Evolutionary conservation across 2,888 invertebrate genomes (phyloP).

Genomic region (Schrankia costaestrigalis): DNA sequence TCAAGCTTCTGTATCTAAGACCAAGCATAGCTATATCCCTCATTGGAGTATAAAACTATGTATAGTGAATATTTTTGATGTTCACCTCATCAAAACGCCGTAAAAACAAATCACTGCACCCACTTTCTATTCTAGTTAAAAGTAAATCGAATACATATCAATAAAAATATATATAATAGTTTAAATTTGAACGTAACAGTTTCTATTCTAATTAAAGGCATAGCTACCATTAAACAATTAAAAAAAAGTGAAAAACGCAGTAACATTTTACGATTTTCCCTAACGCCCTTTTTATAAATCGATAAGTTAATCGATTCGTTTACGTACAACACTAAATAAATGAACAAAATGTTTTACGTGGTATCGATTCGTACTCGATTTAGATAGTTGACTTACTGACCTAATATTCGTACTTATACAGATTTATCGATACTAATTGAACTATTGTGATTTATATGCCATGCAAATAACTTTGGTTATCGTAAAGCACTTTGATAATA

Average conservation of each 20-base stretch:
- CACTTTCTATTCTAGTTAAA: conserved; percentile 4
- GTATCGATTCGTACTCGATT: conserved; percentile 34
- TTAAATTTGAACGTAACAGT: conserved; percentile 8
- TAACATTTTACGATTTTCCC: conserved; percentile 24
- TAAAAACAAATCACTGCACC: conserved; percentile 1
- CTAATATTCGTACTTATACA: conserved; percentile 37
- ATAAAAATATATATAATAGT: conserved; percentile 8
- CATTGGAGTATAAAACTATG: no score
- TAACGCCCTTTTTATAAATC: conserved; percentile 21
- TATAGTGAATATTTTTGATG: no score
- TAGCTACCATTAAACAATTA: conserved; percentile 20
- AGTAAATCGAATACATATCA: neutral
- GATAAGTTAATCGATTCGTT: conserved; percentile 19
- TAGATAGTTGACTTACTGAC: conserved; percentile 42
- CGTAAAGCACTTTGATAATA: conserved; percentile 3
- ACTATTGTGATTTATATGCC: conserved; percentile 24
- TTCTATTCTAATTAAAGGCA: conserved; percentile 15
- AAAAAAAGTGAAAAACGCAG: conserved; percentile 12
- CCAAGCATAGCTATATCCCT: no score
- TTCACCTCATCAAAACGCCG: conserved; percentile 1
- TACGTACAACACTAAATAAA: conserved; percentile 12
- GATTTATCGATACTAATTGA: conserved; percentile 34
- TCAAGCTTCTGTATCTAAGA: no score
- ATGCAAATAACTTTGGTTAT: conserved; percentile 9
- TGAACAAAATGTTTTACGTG: conserved; percentile 17